A percentile compares a stretch with the other conserved stretches of the same genome.
These are phyloP conservation scores for Eupsilia transversa DNA, from an alignment of 2,888 invertebrate genomes.

Conservation along the genomic window DNA sequence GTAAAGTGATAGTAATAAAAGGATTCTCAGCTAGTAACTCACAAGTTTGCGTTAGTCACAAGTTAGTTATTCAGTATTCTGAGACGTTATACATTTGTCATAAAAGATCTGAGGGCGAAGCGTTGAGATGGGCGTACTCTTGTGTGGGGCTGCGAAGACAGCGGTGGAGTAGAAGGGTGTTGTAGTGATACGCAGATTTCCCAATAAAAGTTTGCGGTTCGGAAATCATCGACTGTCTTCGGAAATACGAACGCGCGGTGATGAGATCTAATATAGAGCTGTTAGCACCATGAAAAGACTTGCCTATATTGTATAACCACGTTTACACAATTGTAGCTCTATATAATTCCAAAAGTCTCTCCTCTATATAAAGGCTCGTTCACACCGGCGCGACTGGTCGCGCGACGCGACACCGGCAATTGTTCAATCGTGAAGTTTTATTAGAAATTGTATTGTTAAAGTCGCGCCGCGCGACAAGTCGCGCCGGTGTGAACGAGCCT, in stretches of 20 bases:
- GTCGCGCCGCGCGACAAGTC: too few species aligned
- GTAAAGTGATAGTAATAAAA: slow-evolving; percentile 33
- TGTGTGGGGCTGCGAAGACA: slow-evolving; percentile 26
- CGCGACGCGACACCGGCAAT: too few species aligned
- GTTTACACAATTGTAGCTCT: too few species aligned
- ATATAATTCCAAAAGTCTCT: too few species aligned
- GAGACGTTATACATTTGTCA: slow-evolving; percentile 64
- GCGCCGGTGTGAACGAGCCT: too few species aligned
- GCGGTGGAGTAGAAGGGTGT: neutral
- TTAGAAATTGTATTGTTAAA: too few species aligned
- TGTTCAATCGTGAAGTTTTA: too few species aligned
- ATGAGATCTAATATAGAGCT: neutral
- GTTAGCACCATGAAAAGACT: neutral
- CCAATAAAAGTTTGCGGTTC: neutral
- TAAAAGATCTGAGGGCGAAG: slow-evolving; percentile 52
- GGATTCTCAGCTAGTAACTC: slow-evolving; percentile 44
- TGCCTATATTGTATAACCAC: too few species aligned
- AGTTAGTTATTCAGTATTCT: slow-evolving; percentile 52
- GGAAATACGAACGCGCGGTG: neutral
- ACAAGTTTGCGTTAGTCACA: slow-evolving; percentile 38
- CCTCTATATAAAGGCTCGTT: too few species aligned
- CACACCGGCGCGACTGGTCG: too few species aligned
- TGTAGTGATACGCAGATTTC: neutral
- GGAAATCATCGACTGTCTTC: neutral
- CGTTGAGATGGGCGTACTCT: slow-evolving; percentile 46